Percentiles rank a stretch among this genome's conserved stretches.
These are phyloP conservation scores for Cepphus grylle DNA, from an alignment of 2,113 vertebrate genomes.

Conservation along the genomic window DNA sequence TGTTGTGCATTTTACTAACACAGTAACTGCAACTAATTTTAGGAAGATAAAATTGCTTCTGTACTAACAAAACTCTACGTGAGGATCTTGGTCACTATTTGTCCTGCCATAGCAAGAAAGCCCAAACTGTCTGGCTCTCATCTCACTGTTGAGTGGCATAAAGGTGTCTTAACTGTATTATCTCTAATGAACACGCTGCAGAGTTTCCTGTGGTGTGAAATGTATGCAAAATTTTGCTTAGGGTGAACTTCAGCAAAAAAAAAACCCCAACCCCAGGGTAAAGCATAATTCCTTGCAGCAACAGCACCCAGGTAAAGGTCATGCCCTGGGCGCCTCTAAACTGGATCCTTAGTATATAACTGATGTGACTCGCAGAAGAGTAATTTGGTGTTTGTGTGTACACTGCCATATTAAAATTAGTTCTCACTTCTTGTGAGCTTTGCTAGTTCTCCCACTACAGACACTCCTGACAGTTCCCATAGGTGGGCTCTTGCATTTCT, in stretches of 20 bases:
- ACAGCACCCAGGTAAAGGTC: background rate
- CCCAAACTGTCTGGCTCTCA: background rate
- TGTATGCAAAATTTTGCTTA: background rate
- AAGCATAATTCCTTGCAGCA: background rate
- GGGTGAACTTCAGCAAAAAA: background rate
- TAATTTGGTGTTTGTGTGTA: background rate
- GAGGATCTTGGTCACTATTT: background rate
- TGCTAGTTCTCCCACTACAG: background rate
- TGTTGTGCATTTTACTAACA: conserved; percentile 30
- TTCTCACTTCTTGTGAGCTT: background rate
- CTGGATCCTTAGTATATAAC: background rate
- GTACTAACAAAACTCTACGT: background rate
- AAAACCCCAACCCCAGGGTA: background rate
- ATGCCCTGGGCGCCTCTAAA: background rate
- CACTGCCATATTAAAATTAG: rapidly evolving
- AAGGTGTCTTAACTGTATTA: background rate
- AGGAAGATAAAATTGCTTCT: background rate
- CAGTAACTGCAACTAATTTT: conserved; percentile 37
- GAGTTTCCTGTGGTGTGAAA: background rate
- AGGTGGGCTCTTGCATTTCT: background rate
- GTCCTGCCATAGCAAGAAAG: background rate
- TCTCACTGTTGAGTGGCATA: background rate
- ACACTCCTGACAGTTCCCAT: background rate
- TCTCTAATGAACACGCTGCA: background rate
- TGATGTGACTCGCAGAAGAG: background rate